phyloP scores from a whole-genome alignment of 2,888 invertebrate species.

The Dermolepida albohirtum region DNA sequence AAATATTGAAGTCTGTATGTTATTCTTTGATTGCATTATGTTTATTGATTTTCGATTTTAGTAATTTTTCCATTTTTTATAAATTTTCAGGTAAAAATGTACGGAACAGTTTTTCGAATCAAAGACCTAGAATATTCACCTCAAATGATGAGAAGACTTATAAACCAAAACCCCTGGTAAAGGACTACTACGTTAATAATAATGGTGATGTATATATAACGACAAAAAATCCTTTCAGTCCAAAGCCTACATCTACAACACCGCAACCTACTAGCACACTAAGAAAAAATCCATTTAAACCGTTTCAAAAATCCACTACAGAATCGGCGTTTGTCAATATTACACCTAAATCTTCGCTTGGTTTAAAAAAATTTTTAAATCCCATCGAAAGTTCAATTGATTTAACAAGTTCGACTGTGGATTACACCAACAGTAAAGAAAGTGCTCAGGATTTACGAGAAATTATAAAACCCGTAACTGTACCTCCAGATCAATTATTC shows the following conservation, averaged over 20 bases:
- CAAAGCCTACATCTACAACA: constrained; percentile 54
- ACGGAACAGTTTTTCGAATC: constrained; percentile 54
- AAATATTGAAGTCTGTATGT: too few species aligned
- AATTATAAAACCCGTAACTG: constrained; percentile 30
- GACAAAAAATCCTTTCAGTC: constrained; percentile 53
- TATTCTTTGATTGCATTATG: too few species aligned
- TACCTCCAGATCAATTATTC: constrained; percentile 48
- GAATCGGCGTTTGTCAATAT: constrained; percentile 53
- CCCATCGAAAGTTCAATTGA: constrained; percentile 26
- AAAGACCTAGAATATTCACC: constrained; percentile 59
- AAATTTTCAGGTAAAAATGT: constrained; percentile 32
- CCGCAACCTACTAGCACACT: constrained; percentile 54
- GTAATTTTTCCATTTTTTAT: too few species aligned
- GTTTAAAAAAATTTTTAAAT: constrained; percentile 47
- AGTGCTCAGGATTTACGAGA: constrained; percentile 29
- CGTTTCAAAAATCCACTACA: constrained; percentile 52
- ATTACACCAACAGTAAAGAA: constrained; percentile 1
- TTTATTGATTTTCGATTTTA: too few species aligned
- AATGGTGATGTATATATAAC: constrained; percentile 60
- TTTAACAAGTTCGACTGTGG: neutral
- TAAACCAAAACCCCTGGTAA: constrained; percentile 54
- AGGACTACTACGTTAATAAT: constrained; percentile 60
- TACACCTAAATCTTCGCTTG: constrained; percentile 53
- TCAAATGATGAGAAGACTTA: constrained; percentile 54
- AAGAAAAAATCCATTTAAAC: constrained; percentile 55